phyloP scores from a whole-genome alignment of 2,113 vertebrate genomes.

The Aphelocoma coerulescens region DNA sequence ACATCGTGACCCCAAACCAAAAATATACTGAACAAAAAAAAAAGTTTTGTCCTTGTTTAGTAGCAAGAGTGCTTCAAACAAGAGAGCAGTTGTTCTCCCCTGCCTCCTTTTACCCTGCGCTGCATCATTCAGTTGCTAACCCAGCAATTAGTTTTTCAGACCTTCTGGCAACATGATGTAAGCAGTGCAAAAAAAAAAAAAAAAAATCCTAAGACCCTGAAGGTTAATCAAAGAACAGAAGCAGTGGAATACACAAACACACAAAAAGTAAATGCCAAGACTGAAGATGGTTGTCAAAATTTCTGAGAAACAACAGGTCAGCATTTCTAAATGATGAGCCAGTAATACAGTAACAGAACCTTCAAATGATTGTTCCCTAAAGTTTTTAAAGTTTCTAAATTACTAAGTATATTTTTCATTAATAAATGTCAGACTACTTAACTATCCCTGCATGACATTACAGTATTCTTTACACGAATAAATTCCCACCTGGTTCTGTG shows the following conservation, averaged over 20 bases:
- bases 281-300: neutral
- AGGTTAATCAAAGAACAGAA: neutral
- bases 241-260: neutral
- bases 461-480: neutral
- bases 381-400: neutral
- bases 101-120: neutral
- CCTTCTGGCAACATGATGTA: neutral
- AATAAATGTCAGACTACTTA: neutral
- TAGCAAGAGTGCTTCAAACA: neutral
- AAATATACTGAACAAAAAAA: neutral
- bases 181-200: neutral
- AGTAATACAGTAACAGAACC: neutral
- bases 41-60: neutral
- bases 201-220: neutral
- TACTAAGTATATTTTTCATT: neutral
- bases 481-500: neutral
- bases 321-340: neutral
- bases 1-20: neutral
- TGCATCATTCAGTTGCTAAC: neutral
- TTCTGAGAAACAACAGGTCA: constrained; percentile 3
- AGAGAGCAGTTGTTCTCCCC: neutral
- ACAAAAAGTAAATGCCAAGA: neutral
- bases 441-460: neutral
- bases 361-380: neutral
- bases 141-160: neutral